These are phyloP conservation scores for Opisthograptis luteolata DNA, from an alignment of 2,888 invertebrate genomes.

Conservation along the genomic window DNA sequence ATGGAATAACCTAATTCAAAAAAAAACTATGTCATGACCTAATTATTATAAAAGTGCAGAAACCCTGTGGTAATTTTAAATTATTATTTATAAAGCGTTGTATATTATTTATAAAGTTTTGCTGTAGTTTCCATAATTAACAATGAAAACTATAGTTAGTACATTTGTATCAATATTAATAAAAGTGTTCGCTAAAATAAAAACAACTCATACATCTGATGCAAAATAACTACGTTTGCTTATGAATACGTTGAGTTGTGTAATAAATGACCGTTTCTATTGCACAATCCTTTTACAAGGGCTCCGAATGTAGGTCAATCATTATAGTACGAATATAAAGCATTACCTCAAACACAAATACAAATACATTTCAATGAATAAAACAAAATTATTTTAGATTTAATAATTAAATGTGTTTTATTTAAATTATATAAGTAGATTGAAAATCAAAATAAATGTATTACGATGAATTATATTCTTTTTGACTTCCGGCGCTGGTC, in stretches of 20 bases:
- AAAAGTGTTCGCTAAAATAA: slow-evolving; percentile 41
- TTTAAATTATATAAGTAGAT: too few species aligned
- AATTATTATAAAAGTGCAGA: slow-evolving; percentile 44
- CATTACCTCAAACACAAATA: slow-evolving; percentile 27
- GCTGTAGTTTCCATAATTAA: not conserved
- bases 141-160: slow-evolving; percentile 19
- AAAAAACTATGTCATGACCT: slow-evolving; percentile 74
- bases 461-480: slow-evolving; percentile 2
- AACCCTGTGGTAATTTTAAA: not conserved
- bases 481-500: slow-evolving; percentile 38
- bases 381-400: slow-evolving; percentile 31
- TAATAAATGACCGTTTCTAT: slow-evolving; percentile 84
- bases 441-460: too few species aligned
- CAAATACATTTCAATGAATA: not conserved
- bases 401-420: too few species aligned
- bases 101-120: not conserved
- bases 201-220: slow-evolving; percentile 69
- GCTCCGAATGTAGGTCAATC: slow-evolving; percentile 83
- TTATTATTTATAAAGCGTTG: not conserved
- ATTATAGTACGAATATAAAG: slow-evolving; percentile 71
- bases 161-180: slow-evolving; percentile 42
- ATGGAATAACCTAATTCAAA: slow-evolving; percentile 75
- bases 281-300: slow-evolving; percentile 85
- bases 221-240: slow-evolving; percentile 76
- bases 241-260: slow-evolving; percentile 80